phyloP scores from a whole-genome alignment of 2,888 invertebrate species.

The Tipula lateralis region DNA sequence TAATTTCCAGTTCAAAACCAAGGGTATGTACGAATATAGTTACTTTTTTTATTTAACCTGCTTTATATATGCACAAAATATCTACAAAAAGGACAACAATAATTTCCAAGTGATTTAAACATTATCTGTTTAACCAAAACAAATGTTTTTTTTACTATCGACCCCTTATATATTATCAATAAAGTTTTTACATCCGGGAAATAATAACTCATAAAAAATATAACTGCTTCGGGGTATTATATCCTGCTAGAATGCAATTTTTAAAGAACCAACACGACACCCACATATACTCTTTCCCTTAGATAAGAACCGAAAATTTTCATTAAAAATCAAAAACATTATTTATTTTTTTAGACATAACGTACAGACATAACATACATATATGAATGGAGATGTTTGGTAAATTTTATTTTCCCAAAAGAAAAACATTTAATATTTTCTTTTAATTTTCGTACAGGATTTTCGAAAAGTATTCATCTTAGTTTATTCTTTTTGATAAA shows the following conservation, averaged over 20 bases:
- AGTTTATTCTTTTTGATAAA: not conserved
- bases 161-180: not conserved
- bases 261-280: too few species aligned
- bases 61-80: not conserved
- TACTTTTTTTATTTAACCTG: too few species aligned
- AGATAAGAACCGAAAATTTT: not conserved
- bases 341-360: not conserved
- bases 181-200: not conserved
- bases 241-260: not conserved
- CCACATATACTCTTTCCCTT: not conserved
- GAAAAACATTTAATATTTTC: conserved; percentile 19
- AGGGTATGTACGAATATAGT: too few species aligned
- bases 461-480: not conserved
- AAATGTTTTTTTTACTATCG: not conserved
- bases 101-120: not conserved
- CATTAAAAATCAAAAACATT: not conserved
- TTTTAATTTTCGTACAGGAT: not conserved
- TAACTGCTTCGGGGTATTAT: not conserved
- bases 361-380: too few species aligned
- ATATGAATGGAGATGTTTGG: not conserved
- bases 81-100: not conserved
- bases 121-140: not conserved
- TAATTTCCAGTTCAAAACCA: not conserved
- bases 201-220: not conserved
- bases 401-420: not conserved